Evolutionary conservation across 1,140 invertebrate genomes (phyloP), one percentile per base, ranked within the genome.

Genomic region (Euwallacea fornicatus): DNA sequence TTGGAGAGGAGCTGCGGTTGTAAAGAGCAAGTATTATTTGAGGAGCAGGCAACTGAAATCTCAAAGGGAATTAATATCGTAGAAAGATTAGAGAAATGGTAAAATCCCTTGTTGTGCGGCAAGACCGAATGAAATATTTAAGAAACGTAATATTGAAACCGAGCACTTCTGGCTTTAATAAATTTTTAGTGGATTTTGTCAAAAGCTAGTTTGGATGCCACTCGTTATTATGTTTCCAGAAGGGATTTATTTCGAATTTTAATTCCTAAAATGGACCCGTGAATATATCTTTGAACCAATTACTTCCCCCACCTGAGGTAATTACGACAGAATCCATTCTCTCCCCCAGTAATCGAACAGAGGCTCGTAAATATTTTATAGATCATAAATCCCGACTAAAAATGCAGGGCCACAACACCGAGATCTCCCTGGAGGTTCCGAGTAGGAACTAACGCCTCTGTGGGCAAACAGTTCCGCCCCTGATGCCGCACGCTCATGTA

Each of bases 371-470:
- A 72, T 72, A 72, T 72, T 72, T 72, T 55, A 72, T 72, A 62
- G 66, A 68, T 56, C 62, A 68, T 73, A 68, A 73, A 73, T 73
- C 71, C 58, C 50, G 60, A 16, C 47, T 63, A 69, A 73, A 73
- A 73, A 68, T 64, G 66, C 56, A 54, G 63, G 47, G 46, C 60
- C 66, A 64, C 70, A 66, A 66, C 59, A 43, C 46, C 44, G 59
- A 13, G 59, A 50, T 66, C 66, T 64, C 71, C 60, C 61, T 46
- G 42, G 71, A 53, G 71, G 64, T 68, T 13, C 46, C 21, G 56
- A 66, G 71, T 64, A 59, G 71, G 42, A 73, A 62, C 60, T 69
- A 59, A 69, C 71, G 71, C 71, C 71, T 63, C 42, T 65, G 64
- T 73, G 65, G 65, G 59, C 63, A 73, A 73, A 73, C 71, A 68